These are phyloP conservation scores for Elaphurus davidianus DNA, from an alignment of 2,113 vertebrate species.

Conservation along the genomic window DNA sequence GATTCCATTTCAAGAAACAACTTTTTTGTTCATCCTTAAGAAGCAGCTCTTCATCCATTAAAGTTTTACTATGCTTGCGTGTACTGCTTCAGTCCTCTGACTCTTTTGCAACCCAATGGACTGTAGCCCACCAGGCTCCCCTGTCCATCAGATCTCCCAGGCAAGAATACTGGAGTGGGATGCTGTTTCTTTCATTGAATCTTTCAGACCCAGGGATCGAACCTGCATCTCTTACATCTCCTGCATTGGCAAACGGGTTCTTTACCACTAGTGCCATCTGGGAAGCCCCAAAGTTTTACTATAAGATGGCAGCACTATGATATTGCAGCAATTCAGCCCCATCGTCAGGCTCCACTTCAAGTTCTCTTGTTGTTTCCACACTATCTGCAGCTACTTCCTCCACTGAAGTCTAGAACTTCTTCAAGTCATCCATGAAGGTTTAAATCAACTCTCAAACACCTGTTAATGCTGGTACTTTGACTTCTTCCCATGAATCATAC, in stretches of 20 bases:
- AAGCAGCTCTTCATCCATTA: not conserved
- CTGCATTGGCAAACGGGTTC: not conserved
- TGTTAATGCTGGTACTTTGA: not conserved
- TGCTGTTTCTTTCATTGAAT: not conserved
- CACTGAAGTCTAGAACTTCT: not conserved
- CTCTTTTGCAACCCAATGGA: not conserved
- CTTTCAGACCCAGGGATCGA: not conserved
- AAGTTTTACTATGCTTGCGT: not conserved
- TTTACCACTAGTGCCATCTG: not conserved
- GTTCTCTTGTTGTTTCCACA: not conserved
- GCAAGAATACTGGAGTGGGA: not conserved
- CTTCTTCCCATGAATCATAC: not conserved
- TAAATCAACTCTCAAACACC: not conserved
- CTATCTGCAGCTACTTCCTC: not conserved
- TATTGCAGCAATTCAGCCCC: not conserved
- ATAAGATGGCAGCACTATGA: not conserved
- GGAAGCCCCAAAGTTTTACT: not conserved
- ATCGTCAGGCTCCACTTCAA: not conserved
- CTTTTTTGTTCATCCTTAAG: not conserved
- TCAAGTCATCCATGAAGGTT: not conserved
- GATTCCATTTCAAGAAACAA: not conserved
- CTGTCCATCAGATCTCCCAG: not conserved
- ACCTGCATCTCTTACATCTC: not conserved
- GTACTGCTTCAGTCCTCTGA: not conserved
- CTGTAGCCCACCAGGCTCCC: not conserved